Evolutionary conservation across 2,113 vertebrate species (phyloP).

Genomic region (Salminus brasiliensis): DNA sequence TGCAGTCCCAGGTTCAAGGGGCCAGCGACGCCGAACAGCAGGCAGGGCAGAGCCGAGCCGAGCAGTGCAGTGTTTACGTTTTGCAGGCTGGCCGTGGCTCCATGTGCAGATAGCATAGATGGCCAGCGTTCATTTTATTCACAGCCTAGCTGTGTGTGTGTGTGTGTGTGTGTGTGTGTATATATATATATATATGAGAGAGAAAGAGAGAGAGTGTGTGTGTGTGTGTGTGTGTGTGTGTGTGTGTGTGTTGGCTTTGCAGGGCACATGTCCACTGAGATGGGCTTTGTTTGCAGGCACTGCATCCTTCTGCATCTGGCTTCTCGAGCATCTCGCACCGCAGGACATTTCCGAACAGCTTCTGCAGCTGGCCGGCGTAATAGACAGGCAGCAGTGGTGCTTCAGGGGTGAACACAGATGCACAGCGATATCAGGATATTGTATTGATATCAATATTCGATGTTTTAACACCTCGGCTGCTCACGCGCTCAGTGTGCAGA

Average conservation of each 20-base stretch:
- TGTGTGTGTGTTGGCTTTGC: neutral
- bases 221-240: no score
- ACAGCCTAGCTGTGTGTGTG: neutral
- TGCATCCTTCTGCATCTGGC: slow-evolving; percentile 7
- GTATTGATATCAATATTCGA: no score
- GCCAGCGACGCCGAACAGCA: neutral
- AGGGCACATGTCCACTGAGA: neutral
- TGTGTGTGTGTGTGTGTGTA: no score
- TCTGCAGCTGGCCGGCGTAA: neutral
- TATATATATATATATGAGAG: no score
- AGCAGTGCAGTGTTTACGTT: neutral
- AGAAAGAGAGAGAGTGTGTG: no score
- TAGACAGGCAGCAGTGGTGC: neutral
- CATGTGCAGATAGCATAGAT: neutral
- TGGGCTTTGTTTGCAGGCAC: slow-evolving; percentile 12
- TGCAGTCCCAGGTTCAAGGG: neutral
- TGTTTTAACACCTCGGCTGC: no score
- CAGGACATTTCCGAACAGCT: neutral
- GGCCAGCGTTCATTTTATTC: neutral
- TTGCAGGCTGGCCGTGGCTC: neutral
- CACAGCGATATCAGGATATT: no score
- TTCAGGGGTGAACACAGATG: no score
- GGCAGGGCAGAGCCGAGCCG: no score
- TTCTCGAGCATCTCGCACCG: neutral
- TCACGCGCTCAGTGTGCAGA: no score